Base-by-base conservation (phyloP, 1,140 invertebrate genomes). In the Adoxophyes honmai region DNA sequence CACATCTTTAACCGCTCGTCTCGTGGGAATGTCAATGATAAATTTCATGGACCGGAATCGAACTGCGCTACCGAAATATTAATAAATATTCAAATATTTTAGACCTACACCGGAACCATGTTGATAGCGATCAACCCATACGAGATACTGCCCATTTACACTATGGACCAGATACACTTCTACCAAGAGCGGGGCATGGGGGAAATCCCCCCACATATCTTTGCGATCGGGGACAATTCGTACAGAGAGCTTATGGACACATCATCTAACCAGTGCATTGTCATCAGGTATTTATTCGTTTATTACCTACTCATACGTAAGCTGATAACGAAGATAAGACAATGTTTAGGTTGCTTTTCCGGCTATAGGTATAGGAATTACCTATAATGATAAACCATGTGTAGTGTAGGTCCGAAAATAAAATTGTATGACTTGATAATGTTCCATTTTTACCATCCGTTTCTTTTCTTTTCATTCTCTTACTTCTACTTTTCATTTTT, bases 81-180 rank as follows among this genome's bases (percentile, higher is more conserved):
- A 14, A 13, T 44, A 39, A 52, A 57, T 36, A 10, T 54, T 57
- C n/a, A n/a, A n/a, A n/a, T n/a, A n/a, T n/a, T 61, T 42, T 56
- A 98, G 97, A 98, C 97, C 0, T 98, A 97, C 81, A 98, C 96
- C 6, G 97, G 97, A 4, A 94, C 95, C 4, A 98, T 98, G 92
- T 90, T 98, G 68, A 94, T 98, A 58, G 96, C 97, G 39, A 95
- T 98, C 5, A 98, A 98, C 89, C 97, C 97, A 0, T 98, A 98
- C 81, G 94, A 98, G 90, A 93, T 96, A 64, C 88, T 98, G 39
- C 95, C 96, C 4, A 98, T 98, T 78, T 98, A 98, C 77, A 97
- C 95, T 15, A 93, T 93, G 64, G 94, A 96, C 54, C 93, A 97
- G 81, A 97, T 98, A 44, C 92, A 94, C 67, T 84, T 93, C 57